Evolutionary conservation across 2,888 invertebrate genomes (phyloP).

Genomic region (Limulus polyphemus): DNA sequence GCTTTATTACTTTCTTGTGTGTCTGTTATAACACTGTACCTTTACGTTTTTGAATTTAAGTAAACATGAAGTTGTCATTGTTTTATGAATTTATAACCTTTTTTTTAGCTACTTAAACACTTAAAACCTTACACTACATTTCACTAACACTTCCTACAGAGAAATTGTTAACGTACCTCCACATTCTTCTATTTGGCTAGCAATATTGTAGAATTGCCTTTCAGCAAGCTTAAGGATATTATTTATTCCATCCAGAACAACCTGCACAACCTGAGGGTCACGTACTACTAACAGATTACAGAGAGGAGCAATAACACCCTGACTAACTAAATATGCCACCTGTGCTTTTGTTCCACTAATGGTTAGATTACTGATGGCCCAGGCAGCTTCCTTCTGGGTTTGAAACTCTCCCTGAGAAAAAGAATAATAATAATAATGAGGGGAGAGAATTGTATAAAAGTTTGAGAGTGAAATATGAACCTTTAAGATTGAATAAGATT

Average conservation of each 20-base stretch:
- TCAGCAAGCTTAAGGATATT: conserved; percentile 98
- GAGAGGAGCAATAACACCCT: conserved; percentile 89
- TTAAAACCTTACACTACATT: background rate
- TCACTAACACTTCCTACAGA: background rate
- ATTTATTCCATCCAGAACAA: conserved; percentile 89
- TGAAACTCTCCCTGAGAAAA: conserved; percentile 68
- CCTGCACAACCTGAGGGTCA: conserved; percentile 79
- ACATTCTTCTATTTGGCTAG: conserved; percentile 92
- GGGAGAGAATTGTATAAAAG: too few relatives aligned
- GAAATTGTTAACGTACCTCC: conserved; percentile 48
- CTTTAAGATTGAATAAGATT: too few relatives aligned
- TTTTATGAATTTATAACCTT: background rate
- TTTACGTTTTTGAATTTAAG: background rate
- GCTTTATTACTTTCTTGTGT: too few relatives aligned
- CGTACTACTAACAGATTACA: conserved; percentile 88
- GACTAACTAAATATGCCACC: conserved; percentile 63
- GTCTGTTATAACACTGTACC: too few relatives aligned
- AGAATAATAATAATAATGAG: too few relatives aligned
- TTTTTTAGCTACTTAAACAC: background rate
- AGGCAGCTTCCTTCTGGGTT: conserved; percentile 99
- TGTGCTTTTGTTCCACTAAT: conserved; percentile 93
- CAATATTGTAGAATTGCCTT: conserved; percentile 52
- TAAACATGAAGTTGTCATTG: background rate
- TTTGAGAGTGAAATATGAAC: too few relatives aligned
- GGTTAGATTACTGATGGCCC: conserved; percentile 98